Percentiles rank a stretch among this genome's conserved stretches.
These are phyloP conservation scores for Sphaerophoria rueppellii DNA, from an alignment of 2,888 invertebrate genomes.

Conservation along the genomic window DNA sequence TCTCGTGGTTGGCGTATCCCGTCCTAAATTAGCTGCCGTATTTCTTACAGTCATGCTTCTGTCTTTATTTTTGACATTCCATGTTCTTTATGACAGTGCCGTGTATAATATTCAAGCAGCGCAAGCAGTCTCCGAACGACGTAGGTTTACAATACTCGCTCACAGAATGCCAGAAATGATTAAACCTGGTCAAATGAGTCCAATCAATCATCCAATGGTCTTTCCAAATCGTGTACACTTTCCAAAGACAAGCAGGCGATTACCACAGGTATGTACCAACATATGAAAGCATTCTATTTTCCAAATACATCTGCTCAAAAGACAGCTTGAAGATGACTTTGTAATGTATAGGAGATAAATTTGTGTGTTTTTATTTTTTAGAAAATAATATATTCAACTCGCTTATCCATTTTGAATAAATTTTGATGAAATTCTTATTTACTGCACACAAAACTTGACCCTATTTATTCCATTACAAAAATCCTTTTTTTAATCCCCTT, in stretches of 20 bases:
- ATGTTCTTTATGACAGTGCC: constrained; percentile 92
- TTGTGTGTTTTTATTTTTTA: too few species aligned
- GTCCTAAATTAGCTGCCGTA: constrained; percentile 90
- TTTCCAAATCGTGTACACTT: constrained; percentile 84
- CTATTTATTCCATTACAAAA: not conserved
- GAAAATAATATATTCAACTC: too few species aligned
- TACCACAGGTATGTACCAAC: constrained; percentile 83
- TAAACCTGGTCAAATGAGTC: constrained; percentile 77
- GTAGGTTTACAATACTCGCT: constrained; percentile 81
- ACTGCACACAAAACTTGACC: not conserved
- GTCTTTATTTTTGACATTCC: constrained; percentile 92
- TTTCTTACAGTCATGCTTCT: constrained; percentile 91
- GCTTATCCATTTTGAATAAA: not conserved
- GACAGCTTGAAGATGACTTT: too few species aligned
- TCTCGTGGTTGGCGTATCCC: constrained; percentile 91
- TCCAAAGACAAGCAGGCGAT: constrained; percentile 85
- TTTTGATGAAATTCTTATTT: constrained; percentile 15
- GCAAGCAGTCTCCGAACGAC: constrained; percentile 84
- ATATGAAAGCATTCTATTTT: not conserved
- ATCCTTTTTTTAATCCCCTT: constrained; percentile 36
- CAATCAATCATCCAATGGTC: constrained; percentile 82
- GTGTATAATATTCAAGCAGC: constrained; percentile 90
- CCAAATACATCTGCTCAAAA: not conserved
- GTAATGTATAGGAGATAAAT: too few species aligned
- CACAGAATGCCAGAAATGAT: constrained; percentile 79